Evolutionary conservation across 2,888 invertebrate genomes (phyloP).

Genomic region (Ophonus ardosiacus): DNA sequence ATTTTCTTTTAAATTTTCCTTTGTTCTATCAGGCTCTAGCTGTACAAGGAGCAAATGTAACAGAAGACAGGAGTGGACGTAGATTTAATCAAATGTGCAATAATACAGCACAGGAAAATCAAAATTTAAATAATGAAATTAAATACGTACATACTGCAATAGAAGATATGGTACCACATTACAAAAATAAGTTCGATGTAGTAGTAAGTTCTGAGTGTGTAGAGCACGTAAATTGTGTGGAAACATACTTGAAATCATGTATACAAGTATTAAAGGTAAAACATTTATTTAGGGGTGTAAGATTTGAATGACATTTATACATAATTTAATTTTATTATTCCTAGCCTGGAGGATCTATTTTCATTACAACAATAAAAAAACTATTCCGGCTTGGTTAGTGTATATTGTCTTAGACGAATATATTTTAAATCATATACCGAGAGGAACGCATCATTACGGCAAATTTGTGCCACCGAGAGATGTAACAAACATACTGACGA

Average conservation of each 20-base stretch:
- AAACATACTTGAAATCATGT: constrained; percentile 84
- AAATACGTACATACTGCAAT: constrained; percentile 78
- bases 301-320: too few species aligned
- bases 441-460: constrained; percentile 93
- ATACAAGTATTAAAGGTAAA: constrained; percentile 80
- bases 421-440: constrained; percentile 84
- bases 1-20: not conserved
- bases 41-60: constrained; percentile 87
- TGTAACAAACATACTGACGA: constrained; percentile 83
- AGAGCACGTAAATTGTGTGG: constrained; percentile 89
- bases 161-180: constrained; percentile 78
- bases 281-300: not conserved
- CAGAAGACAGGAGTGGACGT: constrained; percentile 89
- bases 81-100: constrained; percentile 84
- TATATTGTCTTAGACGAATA: constrained; percentile 89
- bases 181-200: constrained; percentile 83
- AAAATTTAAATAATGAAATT: constrained; percentile 74
- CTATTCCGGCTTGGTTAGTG: constrained; percentile 81
- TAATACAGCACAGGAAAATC: constrained; percentile 78
- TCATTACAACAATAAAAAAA: constrained; percentile 83
- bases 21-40: constrained; percentile 82
- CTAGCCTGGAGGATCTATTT: constrained; percentile 82
- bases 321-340: constrained; percentile 67
- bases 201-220: constrained; percentile 93
- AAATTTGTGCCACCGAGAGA: constrained; percentile 91